Base-by-base conservation (phyloP, 2,888 invertebrate genomes). In the Sphinx pinastri region DNA sequence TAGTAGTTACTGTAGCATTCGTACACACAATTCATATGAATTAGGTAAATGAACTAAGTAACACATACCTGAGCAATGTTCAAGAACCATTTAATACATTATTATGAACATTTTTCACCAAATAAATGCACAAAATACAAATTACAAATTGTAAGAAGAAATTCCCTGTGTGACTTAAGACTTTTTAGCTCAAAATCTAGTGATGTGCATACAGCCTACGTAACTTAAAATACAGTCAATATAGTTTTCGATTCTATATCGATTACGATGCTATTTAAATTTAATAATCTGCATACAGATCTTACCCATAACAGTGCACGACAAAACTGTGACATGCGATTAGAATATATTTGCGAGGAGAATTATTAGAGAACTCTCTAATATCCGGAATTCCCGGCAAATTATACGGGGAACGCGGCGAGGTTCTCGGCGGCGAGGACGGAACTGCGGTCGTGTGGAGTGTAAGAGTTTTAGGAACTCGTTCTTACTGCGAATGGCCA, bases 71-170 rank as follows among this genome's bases (percentile, higher is more conserved):
- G 49, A 60, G 47, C 19, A 47, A 47, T 45, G 13, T 63, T 19
- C 19, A 63, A 14, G 49, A 16, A 47, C 47, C 63, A 63, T 63
- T 47, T 63, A 63, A 60, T 59, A 75, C 71, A 73, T 71, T 19
- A 51, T 70, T 57, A 45, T 63, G 31, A 19, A 67, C 14, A 38
- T 52, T 67, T 52, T 54, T 14, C 49, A 49, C 63, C 47, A 63
- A 19, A 3, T 38, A 19, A 49, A 25, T 47, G 47, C 19, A 63
- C 63, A 63, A 63, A 63, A 49, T 63, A 13, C 19, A 49, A 49
- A 19, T 19, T 63, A 12, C 19, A 49, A 25, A 19, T 19, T 49
- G 13, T 5, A 47, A 16, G 10, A 19, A 63, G 60, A 13, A 13
- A 13, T 58, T 16, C 60, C 6, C 60, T 60, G 60, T 60, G 60